These are phyloP conservation scores for Danio choprae DNA, from an alignment of 2,797 vertebrate genomes.

Conservation along the genomic window DNA sequence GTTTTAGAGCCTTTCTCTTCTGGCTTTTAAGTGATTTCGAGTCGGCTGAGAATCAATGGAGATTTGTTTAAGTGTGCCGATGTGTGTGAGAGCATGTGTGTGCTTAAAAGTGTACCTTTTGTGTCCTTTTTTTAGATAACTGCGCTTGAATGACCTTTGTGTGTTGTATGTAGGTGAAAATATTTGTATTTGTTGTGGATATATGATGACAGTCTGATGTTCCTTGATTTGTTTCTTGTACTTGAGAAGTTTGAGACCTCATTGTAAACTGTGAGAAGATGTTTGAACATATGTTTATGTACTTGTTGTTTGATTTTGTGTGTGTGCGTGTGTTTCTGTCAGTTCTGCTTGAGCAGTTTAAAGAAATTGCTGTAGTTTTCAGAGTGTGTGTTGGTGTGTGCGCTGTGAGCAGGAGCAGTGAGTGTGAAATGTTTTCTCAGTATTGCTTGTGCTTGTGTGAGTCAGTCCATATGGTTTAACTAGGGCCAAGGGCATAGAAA, in stretches of 20 bases:
- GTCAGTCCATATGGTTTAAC: constrained; percentile 21
- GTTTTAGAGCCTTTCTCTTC: constrained; percentile 50
- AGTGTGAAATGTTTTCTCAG: constrained; percentile 54
- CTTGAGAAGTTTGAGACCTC: background rate
- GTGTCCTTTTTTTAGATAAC: constrained; percentile 19
- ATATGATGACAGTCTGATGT: background rate
- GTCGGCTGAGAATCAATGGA: constrained; percentile 41
- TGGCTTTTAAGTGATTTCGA: constrained; percentile 45
- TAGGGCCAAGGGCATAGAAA: background rate
- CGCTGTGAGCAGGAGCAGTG: constrained; percentile 41
- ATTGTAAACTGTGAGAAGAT: background rate
- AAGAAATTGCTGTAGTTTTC: background rate
- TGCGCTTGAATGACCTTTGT: background rate
- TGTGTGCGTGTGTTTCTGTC: constrained; percentile 9
- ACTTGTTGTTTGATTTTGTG: background rate
- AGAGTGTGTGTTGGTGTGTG: background rate
- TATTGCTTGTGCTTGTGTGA: constrained; percentile 56
- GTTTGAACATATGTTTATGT: constrained; percentile 3
- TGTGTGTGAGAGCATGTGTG: constrained; percentile 13
- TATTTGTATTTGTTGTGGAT: constrained; percentile 10
- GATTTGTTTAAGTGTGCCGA: constrained; percentile 24
- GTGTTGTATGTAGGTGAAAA: constrained; percentile 3
- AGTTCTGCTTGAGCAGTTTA: constrained; percentile 18
- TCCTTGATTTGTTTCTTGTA: background rate
- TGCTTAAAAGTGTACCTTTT: constrained; percentile 23